Evolutionary conservation across 2,113 vertebrate genomes (phyloP).

Genomic region (Rhinolophus ferrumequinum): DNA sequence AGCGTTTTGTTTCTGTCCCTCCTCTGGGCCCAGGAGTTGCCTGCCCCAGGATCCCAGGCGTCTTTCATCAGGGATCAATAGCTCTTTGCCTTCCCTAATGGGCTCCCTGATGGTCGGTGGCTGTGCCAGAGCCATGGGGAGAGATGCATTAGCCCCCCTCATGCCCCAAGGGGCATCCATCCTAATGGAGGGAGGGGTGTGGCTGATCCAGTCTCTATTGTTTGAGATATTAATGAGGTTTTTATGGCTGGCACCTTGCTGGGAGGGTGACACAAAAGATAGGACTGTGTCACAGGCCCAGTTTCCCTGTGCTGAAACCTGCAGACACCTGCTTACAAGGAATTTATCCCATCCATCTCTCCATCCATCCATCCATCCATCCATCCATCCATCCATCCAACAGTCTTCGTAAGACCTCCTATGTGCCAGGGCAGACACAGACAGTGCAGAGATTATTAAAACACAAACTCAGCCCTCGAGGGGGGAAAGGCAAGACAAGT

Average conservation of each 20-base stretch:
- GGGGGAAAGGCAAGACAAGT: fast-evolving
- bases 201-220: background rate
- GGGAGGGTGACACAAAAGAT: background rate
- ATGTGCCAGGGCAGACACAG: background rate
- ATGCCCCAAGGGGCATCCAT: background rate
- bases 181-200: constrained; percentile 49
- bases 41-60: background rate
- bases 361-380: background rate
- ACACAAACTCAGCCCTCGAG: fast-evolving
- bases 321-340: background rate
- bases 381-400: background rate
- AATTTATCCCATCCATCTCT: background rate
- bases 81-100: constrained; percentile 43
- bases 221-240: constrained; percentile 51
- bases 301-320: background rate
- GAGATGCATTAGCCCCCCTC: constrained; percentile 49
- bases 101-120: background rate
- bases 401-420: background rate
- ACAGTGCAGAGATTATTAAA: background rate
- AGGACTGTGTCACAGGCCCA: background rate
- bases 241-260: constrained; percentile 20
- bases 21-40: background rate
- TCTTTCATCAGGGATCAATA: constrained; percentile 47
- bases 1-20: background rate
- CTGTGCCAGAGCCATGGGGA: background rate